Conservation (phyloP, 2,888 invertebrate species). For the Cetonia aurata region DNA sequence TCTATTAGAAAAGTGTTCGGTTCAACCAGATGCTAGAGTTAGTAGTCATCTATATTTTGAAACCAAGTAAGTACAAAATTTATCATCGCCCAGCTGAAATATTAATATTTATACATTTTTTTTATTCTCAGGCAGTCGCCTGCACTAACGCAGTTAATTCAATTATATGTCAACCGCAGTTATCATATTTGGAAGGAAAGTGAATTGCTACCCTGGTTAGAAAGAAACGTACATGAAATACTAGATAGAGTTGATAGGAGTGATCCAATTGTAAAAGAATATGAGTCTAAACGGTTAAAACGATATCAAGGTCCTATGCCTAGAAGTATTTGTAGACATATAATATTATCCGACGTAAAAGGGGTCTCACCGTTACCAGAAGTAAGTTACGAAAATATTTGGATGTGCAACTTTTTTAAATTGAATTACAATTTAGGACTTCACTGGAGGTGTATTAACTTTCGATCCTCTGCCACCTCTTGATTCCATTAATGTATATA, state of each 20-base stretch:
- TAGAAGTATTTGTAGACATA: slow-evolving; percentile 76
- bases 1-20: slow-evolving; percentile 81
- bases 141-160: slow-evolving; percentile 77
- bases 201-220: slow-evolving; percentile 81
- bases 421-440: slow-evolving; percentile 57
- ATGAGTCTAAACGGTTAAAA: slow-evolving; percentile 71
- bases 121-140: slow-evolving; percentile 70
- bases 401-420: neutral
- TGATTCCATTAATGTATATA: slow-evolving; percentile 81
- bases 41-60: slow-evolving; percentile 69
- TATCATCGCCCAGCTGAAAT: slow-evolving; percentile 14
- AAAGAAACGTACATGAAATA: slow-evolving; percentile 76
- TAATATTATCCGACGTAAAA: slow-evolving; percentile 79
- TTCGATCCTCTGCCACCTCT: slow-evolving; percentile 85
- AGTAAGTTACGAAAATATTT: slow-evolving; percentile 62
- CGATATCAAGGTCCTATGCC: slow-evolving; percentile 75
- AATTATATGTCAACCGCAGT: slow-evolving; percentile 80
- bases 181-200: slow-evolving; percentile 85
- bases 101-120: slow-evolving; percentile 18
- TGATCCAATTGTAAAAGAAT: slow-evolving; percentile 74
- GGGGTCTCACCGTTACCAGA: slow-evolving; percentile 74
- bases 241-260: slow-evolving; percentile 74
- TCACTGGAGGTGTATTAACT: slow-evolving; percentile 74
- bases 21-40: slow-evolving; percentile 77
- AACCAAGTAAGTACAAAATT: slow-evolving; percentile 62